phyloP scores from a whole-genome alignment of 1,140 invertebrate genomes.

The Schlechtendalia chinensis region DNA sequence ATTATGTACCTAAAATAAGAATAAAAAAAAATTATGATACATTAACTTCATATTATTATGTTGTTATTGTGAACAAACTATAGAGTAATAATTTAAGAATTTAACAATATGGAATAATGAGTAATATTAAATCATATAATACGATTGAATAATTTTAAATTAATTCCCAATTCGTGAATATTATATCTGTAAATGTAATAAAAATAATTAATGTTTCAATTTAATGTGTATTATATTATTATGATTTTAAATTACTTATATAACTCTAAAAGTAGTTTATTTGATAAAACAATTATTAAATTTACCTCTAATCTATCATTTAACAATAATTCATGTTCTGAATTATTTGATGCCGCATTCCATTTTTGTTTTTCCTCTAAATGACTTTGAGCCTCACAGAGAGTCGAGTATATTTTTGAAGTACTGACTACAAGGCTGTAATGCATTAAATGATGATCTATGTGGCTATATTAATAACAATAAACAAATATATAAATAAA shows the following conservation, averaged over 20 bases:
- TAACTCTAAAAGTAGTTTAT: not conserved
- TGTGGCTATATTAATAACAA: not conserved
- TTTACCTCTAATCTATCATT: constrained; percentile 22
- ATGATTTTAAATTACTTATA: too few relatives aligned
- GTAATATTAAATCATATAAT: too few relatives aligned
- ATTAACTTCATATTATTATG: too few relatives aligned
- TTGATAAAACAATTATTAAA: not conserved
- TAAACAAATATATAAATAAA: not conserved
- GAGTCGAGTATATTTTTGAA: constrained; percentile 27
- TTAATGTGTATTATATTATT: too few relatives aligned
- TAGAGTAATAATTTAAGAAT: too few relatives aligned
- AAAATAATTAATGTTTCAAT: too few relatives aligned
- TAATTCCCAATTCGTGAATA: too few relatives aligned
- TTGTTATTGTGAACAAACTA: too few relatives aligned
- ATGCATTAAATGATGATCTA: constrained; percentile 22
- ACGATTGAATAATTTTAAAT: too few relatives aligned
- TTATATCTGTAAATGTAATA: too few relatives aligned
- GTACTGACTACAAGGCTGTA: constrained; percentile 33
- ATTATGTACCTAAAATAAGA: constrained; percentile 57
- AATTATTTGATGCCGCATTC: not conserved
- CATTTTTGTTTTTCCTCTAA: constrained; percentile 28
- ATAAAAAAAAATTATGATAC: too few relatives aligned
- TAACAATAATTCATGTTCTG: not conserved
- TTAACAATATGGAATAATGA: too few relatives aligned
- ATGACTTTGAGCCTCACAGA: constrained; percentile 8